Base-by-base conservation (phyloP, 2,888 invertebrate species). In the Sepiola atlantica region DNA sequence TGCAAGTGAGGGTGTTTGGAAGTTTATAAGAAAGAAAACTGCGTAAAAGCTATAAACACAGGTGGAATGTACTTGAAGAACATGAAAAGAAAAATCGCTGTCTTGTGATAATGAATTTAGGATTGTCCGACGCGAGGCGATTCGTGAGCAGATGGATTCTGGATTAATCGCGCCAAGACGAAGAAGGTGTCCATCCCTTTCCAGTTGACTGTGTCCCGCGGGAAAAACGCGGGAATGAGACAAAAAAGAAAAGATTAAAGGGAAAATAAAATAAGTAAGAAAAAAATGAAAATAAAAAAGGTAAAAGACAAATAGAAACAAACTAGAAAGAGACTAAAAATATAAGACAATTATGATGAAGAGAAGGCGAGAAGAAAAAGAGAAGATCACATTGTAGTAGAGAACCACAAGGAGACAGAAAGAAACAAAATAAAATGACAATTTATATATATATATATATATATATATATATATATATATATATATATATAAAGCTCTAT, bases 71-170 rank as follows among this genome's bases (percentile, higher is more conserved):
- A 32, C 77, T 77, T 77, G 77, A 77, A 77, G 32, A n/a, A 77
- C 77, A 77, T 77, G n/a, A 77, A 77, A 77, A 77, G 77, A 77
- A 77, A 77, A 77, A 77, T 77, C 77, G n/a, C 77, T 77, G 77
- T 77, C 77, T 77, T 77, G 77, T n/a, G 14, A 32, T 77, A 77
- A 77, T 77, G 77, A 77, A 77, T 77, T 77, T 77, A 77, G n/a
- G 77, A 77, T 77, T 77, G 14, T 16, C 18, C 16, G n/a, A 12
- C n/a, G 77, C 32, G 32, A 77, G n/a, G 77, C 32, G n/a, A 32
- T 45, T 18, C 77, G 32, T n/a, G 77, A 77, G n/a, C n/a, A 77
- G n/a, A 32, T 77, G 77, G 77, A 77, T n/a, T 24, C 32, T 77
- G 14, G 77, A 77, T 77, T 77, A 77, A 77, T 77, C 77, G 77